Conservation (phyloP, 92 coral and sea anemone species). For the Virgularia gustaviana region DNA sequence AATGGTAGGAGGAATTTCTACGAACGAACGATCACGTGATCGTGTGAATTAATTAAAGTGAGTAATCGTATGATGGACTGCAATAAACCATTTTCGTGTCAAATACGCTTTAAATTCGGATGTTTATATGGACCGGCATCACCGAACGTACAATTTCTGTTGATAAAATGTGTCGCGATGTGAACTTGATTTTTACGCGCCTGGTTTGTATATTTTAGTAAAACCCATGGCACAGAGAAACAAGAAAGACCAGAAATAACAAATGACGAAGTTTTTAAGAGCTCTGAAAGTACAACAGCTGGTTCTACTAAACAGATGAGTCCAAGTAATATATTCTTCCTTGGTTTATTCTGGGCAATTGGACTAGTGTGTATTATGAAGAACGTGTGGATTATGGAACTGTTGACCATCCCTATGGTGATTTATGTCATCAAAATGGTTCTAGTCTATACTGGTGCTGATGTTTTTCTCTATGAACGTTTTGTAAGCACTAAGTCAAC, state of each 20-base stretch:
- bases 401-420: constrained; percentile 70
- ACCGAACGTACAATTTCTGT: no score
- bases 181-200: no score
- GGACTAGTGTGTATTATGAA: constrained; percentile 69
- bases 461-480: constrained; percentile 56
- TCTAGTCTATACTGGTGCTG: constrained; percentile 60
- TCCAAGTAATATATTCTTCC: constrained; percentile 73
- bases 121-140: no score
- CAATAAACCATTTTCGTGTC: no score
- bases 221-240: not conserved
- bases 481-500: constrained; percentile 36
- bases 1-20: no score
- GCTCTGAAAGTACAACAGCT: not conserved
- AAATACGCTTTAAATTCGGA: no score
- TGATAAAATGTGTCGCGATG: no score
- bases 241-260: constrained; percentile 16
- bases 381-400: constrained; percentile 67
- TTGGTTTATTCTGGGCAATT: constrained; percentile 91
- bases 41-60: no score
- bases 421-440: constrained; percentile 66
- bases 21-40: no score
- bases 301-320: constrained; percentile 31
- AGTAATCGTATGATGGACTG: no score
- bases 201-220: constrained; percentile 12
- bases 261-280: constrained; percentile 7